Conservation (phyloP, 2,888 invertebrate genomes). For the Scaptomyza parva region DNA sequence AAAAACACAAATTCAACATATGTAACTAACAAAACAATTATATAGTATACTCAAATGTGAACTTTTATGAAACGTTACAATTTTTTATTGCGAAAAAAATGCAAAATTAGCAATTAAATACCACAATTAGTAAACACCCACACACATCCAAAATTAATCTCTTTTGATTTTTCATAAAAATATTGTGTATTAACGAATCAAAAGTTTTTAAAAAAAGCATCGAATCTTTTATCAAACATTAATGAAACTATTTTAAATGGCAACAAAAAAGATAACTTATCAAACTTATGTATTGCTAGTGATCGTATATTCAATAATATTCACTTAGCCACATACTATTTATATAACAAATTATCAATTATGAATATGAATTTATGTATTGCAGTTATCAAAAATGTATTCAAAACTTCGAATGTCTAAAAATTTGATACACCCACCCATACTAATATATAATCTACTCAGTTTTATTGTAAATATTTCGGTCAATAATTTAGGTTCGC, state of each 20-base stretch:
- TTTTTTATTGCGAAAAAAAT: slow-evolving; percentile 64
- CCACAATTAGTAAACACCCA: slow-evolving; percentile 4
- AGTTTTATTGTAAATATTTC: slow-evolving; percentile 68
- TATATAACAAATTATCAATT: slow-evolving; percentile 35
- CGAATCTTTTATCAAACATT: slow-evolving; percentile 20
- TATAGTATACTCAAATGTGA: slow-evolving; percentile 73
- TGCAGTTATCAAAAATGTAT: slow-evolving; percentile 35
- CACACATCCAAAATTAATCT: slow-evolving; percentile 14
- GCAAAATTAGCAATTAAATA: slow-evolving; percentile 51
- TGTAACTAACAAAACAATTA: slow-evolving; percentile 67
- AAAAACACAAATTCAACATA: slow-evolving; percentile 49
- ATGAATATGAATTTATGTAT: slow-evolving; percentile 39
- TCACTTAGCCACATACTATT: slow-evolving; percentile 49
- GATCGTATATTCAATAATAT: slow-evolving; percentile 59
- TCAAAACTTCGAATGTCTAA: slow-evolving; percentile 15
- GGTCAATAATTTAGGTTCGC: slow-evolving; percentile 43
- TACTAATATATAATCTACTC: slow-evolving; percentile 16
- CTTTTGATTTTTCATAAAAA: slow-evolving; percentile 26
- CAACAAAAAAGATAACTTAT: slow-evolving; percentile 52
- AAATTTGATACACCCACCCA: slow-evolving; percentile 27
- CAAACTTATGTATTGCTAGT: slow-evolving; percentile 66
- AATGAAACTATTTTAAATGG: slow-evolving; percentile 37
- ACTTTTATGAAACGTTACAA: slow-evolving; percentile 69
- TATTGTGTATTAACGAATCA: slow-evolving; percentile 12
- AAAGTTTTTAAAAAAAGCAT: slow-evolving; percentile 5